Percentiles rank a stretch among this genome's conserved stretches.
Conservation (phyloP, 2,888 invertebrate genomes). For the Syritta pipiens region DNA sequence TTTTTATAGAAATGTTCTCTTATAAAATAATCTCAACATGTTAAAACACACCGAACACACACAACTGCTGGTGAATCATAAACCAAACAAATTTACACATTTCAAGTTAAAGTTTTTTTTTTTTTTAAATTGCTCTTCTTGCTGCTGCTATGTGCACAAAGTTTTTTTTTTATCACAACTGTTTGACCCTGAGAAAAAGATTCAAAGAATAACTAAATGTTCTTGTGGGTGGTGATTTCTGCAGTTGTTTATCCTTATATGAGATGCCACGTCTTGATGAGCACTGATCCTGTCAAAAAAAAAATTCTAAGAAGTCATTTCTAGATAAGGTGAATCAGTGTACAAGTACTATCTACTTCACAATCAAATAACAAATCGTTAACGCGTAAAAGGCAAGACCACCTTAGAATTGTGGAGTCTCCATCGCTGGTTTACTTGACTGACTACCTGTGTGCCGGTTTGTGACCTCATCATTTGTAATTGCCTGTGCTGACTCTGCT, state of each 20-base stretch:
- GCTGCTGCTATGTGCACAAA: neutral
- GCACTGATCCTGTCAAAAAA: too few relatives aligned
- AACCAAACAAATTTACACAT: constrained; percentile 7
- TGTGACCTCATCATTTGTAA: constrained; percentile 26
- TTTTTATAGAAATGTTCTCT: constrained; percentile 46
- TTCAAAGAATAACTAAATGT: neutral
- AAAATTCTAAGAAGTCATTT: too few relatives aligned
- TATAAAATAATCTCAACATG: constrained; percentile 19
- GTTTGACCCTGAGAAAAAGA: neutral
- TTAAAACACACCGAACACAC: neutral
- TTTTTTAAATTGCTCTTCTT: neutral
- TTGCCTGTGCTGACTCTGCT: neutral
- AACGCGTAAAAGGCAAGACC: constrained; percentile 15
- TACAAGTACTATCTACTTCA: neutral
- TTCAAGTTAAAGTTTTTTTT: neutral
- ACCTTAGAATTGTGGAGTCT: constrained; percentile 13
- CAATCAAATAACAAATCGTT: constrained; percentile 13
- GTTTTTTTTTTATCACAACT: constrained; percentile 8
- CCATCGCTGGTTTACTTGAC: neutral
- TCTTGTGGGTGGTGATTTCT: too few relatives aligned
- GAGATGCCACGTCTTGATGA: too few relatives aligned
- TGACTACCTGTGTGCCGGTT: constrained; percentile 15
- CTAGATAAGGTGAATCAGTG: neutral
- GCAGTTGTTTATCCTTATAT: too few relatives aligned
- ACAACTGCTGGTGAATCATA: constrained; percentile 25